Evolutionary conservation across 2,113 vertebrate species (phyloP), one percentile per base, ranked within the genome.

Genomic region (Dermatemys mawii): DNA sequence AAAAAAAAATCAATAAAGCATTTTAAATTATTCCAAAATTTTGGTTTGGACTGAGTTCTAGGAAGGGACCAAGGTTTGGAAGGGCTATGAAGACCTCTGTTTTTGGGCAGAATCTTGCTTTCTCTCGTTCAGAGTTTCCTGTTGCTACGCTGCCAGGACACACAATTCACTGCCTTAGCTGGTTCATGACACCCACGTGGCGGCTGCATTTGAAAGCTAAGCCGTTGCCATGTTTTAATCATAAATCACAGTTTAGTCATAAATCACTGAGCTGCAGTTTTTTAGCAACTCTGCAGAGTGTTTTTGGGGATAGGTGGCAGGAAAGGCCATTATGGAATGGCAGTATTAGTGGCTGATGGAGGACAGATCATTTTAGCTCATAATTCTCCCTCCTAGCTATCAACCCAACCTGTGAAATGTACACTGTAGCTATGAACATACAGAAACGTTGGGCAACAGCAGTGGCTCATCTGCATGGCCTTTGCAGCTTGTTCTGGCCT

Each of bases 111-210:
- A 41, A 44, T 41, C 11, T 38, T 73, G 70, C 41, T 11, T 16
- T 76, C 73, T 76, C 24, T 12, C 32, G 10, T 38, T 49, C 11
- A 26, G 63, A 51, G 12, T 14, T 41, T 51, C 38, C 3, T 53
- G 5, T 29, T 38, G 35, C 60, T 35, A 26, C 10, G 4, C 14
- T 53, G 27, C 19, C n/a, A 44, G 41, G 48, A 63, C 46, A 54
- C 49, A 63, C 51, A 32, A 44, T n/a, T 32, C 50, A 51, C 38
- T 75, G 63, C 26, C 48, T 44, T 54, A 46, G 51, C 11, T 81
- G 44, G 27, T 29, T 48, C 7, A 19, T 11, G 27, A 75, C 54
- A 21, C 1, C 2, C 41, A 16, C 0, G 0, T 8, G 2, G 81
- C 79, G 44, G 10, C 4, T 35, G 46, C 24, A 29, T 67, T 86